Evolutionary conservation across 1,140 invertebrate species (phyloP).

Genomic region (Temnothorax curvispinosus): DNA sequence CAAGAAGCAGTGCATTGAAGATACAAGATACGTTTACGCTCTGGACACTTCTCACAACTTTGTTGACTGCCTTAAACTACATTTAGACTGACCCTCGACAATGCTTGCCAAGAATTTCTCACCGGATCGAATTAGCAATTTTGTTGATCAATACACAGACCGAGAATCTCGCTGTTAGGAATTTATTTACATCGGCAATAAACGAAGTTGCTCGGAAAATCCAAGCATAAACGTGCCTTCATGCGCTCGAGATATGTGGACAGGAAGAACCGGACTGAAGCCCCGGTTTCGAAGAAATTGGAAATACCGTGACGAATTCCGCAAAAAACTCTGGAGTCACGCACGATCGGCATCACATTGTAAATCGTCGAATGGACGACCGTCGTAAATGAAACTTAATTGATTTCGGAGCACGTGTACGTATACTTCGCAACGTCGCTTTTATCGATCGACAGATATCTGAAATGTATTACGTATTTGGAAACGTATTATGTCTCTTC

Average conservation of each 20-base stretch:
- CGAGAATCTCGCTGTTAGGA: neutral
- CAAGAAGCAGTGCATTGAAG: neutral
- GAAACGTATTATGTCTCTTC: neutral
- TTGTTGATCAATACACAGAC: slow-evolving; percentile 11
- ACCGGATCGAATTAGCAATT: slow-evolving; percentile 2
- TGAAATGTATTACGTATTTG: slow-evolving; percentile 9
- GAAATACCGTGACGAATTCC: neutral
- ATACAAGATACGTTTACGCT: neutral
- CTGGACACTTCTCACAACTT: neutral
- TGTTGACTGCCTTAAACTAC: neutral
- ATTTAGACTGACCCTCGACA: neutral
- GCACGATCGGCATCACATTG: slow-evolving; percentile 33
- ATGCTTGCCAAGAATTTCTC: slow-evolving; percentile 7
- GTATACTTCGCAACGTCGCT: neutral
- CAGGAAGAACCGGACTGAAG: neutral
- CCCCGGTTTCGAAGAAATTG: slow-evolving; percentile 3
- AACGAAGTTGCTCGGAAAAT: neutral
- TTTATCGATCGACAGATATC: slow-evolving; percentile 10
- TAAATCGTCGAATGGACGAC: neutral
- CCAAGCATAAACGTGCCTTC: neutral
- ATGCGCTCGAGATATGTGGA: neutral
- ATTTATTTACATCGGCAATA: neutral
- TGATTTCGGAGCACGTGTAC: neutral
- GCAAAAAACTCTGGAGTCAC: slow-evolving; percentile 39
- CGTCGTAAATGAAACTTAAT: slow-evolving; percentile 20